Percentiles rank a stretch among this genome's conserved stretches.
phyloP scores from a whole-genome alignment of 2,797 vertebrate species.

The Coracias cyanogaster region DNA sequence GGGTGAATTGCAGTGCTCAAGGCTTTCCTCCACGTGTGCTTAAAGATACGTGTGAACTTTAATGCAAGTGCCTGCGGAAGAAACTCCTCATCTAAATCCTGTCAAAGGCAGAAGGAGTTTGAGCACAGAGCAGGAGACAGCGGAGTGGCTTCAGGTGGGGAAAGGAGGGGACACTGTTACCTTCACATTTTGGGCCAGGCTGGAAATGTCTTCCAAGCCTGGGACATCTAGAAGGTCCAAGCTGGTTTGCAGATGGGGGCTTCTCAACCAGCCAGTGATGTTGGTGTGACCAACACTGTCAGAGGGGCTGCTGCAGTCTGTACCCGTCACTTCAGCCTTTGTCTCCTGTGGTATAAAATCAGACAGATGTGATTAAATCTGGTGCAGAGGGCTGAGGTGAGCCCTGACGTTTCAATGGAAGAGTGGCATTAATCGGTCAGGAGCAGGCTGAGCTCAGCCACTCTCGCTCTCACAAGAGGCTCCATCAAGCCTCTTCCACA shows the following conservation, averaged over 20 bases:
- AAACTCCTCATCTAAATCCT: not conserved
- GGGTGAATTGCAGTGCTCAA: slow-evolving; percentile 16
- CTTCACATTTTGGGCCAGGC: not conserved
- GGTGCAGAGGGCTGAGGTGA: not conserved
- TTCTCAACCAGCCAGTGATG: not conserved
- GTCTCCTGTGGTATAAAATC: not conserved
- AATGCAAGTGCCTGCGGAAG: not conserved
- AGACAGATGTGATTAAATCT: not conserved
- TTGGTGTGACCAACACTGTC: not conserved
- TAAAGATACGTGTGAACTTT: not conserved
- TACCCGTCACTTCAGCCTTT: not conserved
- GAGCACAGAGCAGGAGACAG: not conserved
- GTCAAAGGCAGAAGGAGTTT: not conserved
- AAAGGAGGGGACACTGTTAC: not conserved
- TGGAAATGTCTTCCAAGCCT: not conserved
- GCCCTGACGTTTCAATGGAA: not conserved
- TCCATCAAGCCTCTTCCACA: not conserved
- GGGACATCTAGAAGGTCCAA: not conserved
- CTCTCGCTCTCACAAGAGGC: not conserved
- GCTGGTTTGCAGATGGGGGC: not conserved
- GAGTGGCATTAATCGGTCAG: not conserved
- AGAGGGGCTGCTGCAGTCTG: not conserved
- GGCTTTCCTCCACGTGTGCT: slow-evolving; percentile 24
- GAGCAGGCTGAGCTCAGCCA: not conserved
- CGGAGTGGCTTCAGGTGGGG: not conserved